These are phyloP conservation scores for Micrasema minimum DNA, from an alignment of 1,140 invertebrate species.

Conservation along the genomic window DNA sequence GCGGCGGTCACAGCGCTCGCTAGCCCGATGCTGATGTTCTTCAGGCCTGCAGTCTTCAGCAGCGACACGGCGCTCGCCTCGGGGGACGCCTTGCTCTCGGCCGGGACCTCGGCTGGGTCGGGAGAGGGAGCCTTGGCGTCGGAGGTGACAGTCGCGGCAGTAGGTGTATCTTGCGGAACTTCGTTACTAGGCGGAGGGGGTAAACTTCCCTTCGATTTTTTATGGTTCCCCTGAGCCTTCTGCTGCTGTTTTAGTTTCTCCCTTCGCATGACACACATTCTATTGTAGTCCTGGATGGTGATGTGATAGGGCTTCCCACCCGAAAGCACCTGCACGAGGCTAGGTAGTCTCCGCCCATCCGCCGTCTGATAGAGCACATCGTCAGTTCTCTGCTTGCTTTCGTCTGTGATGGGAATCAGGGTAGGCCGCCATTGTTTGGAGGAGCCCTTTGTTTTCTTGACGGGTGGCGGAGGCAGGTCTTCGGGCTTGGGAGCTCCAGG, in stretches of 20 bases:
- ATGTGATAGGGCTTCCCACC: constrained; percentile 75
- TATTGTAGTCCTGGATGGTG: constrained; percentile 75
- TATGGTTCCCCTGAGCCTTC: constrained; percentile 57
- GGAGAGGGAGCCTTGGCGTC: constrained; percentile 20
- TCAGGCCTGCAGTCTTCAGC: constrained; percentile 63
- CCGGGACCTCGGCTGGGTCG: constrained; percentile 18
- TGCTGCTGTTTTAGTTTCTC: constrained; percentile 71
- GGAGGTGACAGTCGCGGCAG: constrained; percentile 53
- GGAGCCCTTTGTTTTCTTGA: constrained; percentile 64
- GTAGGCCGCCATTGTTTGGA: constrained; percentile 75
- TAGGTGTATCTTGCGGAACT: constrained; percentile 40
- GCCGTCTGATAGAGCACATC: constrained; percentile 68
- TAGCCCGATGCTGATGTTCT: constrained; percentile 65
- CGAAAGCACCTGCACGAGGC: constrained; percentile 72
- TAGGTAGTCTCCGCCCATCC: constrained; percentile 67
- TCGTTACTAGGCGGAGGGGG: constrained; percentile 56
- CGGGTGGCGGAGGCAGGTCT: constrained; percentile 53
- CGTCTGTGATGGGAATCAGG: constrained; percentile 71
- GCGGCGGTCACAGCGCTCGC: constrained; percentile 54
- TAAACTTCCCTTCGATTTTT: constrained; percentile 53
- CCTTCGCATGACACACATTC: constrained; percentile 73
- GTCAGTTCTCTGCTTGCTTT: constrained; percentile 58
- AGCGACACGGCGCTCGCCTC: constrained; percentile 59
- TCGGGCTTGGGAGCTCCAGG: constrained; percentile 23
- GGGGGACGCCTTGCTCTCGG: constrained; percentile 42